Evolutionary conservation across 2,113 vertebrate species (phyloP).

Genomic region (Embiotoca jacksoni): DNA sequence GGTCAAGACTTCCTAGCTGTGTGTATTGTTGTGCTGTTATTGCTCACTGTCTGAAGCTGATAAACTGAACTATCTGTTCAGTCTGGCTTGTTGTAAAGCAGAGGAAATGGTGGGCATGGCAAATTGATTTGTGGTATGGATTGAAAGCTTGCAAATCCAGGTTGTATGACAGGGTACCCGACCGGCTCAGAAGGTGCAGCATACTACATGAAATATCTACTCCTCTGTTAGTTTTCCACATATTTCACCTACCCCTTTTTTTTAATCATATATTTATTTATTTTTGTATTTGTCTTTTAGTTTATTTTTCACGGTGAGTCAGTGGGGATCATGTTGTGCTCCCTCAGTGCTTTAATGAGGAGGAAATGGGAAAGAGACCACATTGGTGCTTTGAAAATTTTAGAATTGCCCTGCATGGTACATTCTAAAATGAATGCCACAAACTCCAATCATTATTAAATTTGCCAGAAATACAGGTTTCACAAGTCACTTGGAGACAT

Average conservation of each 20-base stretch:
- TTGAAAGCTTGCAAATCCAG: constrained; percentile 23
- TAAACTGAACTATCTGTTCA: constrained; percentile 2
- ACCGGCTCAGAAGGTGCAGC: constrained; percentile 1
- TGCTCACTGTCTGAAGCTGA: constrained; percentile 1
- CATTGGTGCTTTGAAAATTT: background rate
- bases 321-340: background rate
- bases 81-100: constrained; percentile 6
- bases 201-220: constrained; percentile 42
- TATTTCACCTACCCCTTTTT: background rate
- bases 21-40: background rate
- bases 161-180: background rate
- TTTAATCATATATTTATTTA: background rate
- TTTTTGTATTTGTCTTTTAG: background rate
- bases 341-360: background rate
- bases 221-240: background rate
- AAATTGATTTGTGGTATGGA: constrained; percentile 25
- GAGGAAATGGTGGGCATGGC: constrained; percentile 10
- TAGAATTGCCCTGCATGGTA: background rate
- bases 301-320: background rate
- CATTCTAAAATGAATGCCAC: constrained; percentile 19
- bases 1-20: background rate
- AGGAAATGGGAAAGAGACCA: background rate
- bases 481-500: constrained; percentile 27
- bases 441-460: constrained; percentile 34
- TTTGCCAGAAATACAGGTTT: constrained; percentile 24